Evolutionary conservation across 2,113 vertebrate genomes (phyloP).

Genomic region (Centrocercus urophasianus): DNA sequence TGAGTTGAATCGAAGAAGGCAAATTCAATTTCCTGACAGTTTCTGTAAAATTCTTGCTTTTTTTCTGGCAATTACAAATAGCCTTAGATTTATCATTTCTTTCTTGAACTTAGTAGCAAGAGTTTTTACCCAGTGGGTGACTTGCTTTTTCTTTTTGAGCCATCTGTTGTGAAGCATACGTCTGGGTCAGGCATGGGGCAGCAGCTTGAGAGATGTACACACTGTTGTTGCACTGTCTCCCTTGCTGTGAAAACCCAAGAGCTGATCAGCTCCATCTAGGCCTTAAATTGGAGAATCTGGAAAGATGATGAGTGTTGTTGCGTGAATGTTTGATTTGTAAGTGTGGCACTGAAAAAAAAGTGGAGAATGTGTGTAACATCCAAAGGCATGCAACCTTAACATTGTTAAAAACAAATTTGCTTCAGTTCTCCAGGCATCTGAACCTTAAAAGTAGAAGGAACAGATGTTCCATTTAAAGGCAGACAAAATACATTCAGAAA

Average conservation of each 20-base stretch:
- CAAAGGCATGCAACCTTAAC: background rate
- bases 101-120: background rate
- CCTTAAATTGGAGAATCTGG: background rate
- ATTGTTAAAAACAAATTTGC: background rate
- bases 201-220: background rate
- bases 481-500: background rate
- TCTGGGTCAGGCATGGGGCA: background rate
- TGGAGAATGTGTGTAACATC: background rate
- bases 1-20: background rate
- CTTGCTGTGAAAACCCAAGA: background rate
- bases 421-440: background rate
- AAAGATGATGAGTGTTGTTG: background rate
- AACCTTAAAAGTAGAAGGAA: background rate
- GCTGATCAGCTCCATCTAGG: background rate
- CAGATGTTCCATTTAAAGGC: conserved; percentile 8
- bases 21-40: background rate
- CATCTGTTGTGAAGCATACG: background rate
- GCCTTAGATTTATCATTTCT: background rate
- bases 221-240: background rate
- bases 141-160: background rate
- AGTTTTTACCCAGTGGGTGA: background rate
- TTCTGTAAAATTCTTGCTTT: background rate
- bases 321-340: background rate
- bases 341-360: background rate
- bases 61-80: background rate